Conservation (phyloP, 2,113 vertebrate species). For the Ailuropoda melanoleuca region DNA sequence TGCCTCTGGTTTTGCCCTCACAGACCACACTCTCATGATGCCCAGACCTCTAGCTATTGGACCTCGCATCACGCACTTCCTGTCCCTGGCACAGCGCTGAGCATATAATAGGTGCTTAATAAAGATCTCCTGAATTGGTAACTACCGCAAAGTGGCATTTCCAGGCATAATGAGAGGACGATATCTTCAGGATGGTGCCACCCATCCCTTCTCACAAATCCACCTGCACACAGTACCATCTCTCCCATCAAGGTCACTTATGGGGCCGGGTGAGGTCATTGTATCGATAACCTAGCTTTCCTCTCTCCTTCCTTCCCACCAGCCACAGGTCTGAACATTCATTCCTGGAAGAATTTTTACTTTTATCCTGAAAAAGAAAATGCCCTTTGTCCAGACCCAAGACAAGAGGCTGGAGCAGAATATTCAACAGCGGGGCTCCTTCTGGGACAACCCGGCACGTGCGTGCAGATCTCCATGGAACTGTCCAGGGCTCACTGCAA, state of each 20-base stretch:
- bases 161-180: not conserved
- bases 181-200: not conserved
- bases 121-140: not conserved
- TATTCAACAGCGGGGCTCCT: accelerated
- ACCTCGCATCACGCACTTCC: not conserved
- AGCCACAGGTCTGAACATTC: not conserved
- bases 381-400: not conserved
- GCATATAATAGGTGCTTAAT: not conserved
- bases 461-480: accelerated
- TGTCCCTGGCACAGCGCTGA: not conserved
- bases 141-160: not conserved
- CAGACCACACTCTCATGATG: accelerated
- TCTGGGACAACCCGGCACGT: accelerated
- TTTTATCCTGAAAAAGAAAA: not conserved
- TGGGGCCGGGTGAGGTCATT: accelerated
- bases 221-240: accelerated
- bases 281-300: not conserved
- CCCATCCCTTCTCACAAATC: not conserved
- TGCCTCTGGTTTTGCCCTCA: not conserved
- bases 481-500: not conserved
- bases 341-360: not conserved
- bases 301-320: not conserved
- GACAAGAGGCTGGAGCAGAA: not conserved
- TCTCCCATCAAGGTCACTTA: not conserved
- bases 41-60: accelerated